These are phyloP conservation scores for Erebia aethiops DNA, from an alignment of 2,888 invertebrate genomes.

Conservation along the genomic window DNA sequence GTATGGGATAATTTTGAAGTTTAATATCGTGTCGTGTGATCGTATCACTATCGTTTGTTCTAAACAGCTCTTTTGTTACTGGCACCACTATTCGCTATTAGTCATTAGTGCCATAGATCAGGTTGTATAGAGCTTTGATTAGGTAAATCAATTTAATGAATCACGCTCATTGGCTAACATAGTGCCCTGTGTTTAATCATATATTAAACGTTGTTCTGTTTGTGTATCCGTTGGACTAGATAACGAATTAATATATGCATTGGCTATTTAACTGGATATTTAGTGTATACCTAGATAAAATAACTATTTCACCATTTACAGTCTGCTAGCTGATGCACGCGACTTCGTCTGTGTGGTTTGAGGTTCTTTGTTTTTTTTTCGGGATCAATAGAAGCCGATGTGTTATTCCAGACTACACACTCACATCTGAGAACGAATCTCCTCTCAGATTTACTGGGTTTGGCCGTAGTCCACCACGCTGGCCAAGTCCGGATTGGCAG, in stretches of 20 bases:
- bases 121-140: slow-evolving; percentile 32
- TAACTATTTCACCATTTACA: too few relatives aligned
- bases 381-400: too few relatives aligned
- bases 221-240: neutral
- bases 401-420: too few relatives aligned
- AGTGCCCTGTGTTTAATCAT: slow-evolving; percentile 16
- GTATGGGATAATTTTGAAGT: too few relatives aligned
- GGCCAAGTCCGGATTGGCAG: neutral
- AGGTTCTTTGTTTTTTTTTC: too few relatives aligned
- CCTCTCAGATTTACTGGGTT: too few relatives aligned
- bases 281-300: neutral
- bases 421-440: too few relatives aligned
- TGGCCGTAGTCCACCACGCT: neutral
- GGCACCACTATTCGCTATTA: slow-evolving; percentile 23
- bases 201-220: slow-evolving; percentile 11
- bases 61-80: neutral
- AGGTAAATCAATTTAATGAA: slow-evolving; percentile 32
- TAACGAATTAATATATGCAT: slow-evolving; percentile 8
- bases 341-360: too few relatives aligned
- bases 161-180: slow-evolving; percentile 15
- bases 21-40: neutral
- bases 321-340: too few relatives aligned
- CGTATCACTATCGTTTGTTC: neutral
- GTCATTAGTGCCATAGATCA: slow-evolving; percentile 31
- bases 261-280: slow-evolving; percentile 1